phyloP scores from a whole-genome alignment of 2,113 vertebrate genomes.

The Myrmophylax atrothorax region DNA sequence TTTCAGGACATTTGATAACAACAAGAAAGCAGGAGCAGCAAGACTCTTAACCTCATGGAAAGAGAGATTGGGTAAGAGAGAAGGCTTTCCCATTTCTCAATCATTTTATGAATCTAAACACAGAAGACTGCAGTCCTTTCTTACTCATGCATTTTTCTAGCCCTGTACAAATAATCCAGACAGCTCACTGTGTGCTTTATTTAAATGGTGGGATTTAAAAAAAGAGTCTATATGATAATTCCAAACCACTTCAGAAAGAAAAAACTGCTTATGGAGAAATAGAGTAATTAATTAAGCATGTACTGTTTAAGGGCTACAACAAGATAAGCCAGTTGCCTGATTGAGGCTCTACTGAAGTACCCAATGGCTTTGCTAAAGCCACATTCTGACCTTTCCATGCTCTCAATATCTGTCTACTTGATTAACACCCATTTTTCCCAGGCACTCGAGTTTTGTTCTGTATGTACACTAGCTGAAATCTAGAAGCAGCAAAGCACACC shows the following conservation, averaged over 20 bases:
- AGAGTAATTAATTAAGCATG: neutral
- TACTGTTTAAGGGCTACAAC: neutral
- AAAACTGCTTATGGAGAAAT: neutral
- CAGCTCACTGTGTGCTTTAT: neutral
- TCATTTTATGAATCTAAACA: neutral
- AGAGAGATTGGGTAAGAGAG: neutral
- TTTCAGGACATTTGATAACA: neutral
- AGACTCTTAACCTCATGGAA: neutral
- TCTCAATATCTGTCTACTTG: neutral
- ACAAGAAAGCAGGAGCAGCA: neutral
- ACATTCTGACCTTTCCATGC: neutral
- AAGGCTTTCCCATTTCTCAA: neutral
- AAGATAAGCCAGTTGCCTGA: neutral
- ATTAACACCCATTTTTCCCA: neutral
- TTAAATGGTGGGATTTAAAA: neutral
- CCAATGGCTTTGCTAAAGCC: neutral
- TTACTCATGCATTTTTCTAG: neutral
- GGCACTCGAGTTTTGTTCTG: neutral
- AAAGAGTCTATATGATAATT: neutral
- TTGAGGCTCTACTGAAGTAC: neutral
- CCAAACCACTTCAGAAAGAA: neutral
- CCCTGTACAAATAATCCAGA: neutral
- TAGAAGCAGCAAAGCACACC: neutral
- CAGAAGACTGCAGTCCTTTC: neutral
- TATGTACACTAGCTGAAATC: neutral